These are phyloP conservation scores for Drosophila kambysellisi DNA, from an alignment of 2,888 invertebrate species.

Conservation along the genomic window DNA sequence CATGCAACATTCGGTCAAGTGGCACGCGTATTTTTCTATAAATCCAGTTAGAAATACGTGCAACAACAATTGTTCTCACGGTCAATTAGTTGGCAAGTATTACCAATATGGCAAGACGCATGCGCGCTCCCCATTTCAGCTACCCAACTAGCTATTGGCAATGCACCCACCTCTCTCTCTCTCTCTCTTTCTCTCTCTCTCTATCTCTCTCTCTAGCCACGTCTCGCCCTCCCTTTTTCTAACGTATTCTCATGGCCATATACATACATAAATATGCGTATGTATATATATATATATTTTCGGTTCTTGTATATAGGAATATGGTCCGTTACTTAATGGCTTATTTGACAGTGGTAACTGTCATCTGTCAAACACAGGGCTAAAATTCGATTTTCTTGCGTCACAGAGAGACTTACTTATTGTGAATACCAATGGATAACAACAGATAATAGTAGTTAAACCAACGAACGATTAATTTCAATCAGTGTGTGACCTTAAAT, in stretches of 20 bases:
- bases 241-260: constrained; percentile 40
- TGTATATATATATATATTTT: constrained; percentile 1
- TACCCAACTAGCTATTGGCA: constrained; percentile 40
- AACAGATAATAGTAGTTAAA: not conserved
- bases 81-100: constrained; percentile 54
- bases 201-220: not conserved
- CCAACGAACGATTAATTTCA: not conserved
- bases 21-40: not conserved
- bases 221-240: not conserved
- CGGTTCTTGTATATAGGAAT: constrained; percentile 1
- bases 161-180: constrained; percentile 23
- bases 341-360: constrained; percentile 20
- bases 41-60: constrained; percentile 15
- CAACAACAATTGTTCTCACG: constrained; percentile 38
- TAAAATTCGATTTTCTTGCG: constrained; percentile 13
- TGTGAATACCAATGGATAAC: not conserved
- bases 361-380: constrained; percentile 19
- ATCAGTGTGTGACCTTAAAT: constrained; percentile 2
- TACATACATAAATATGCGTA: constrained; percentile 20
- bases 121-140: constrained; percentile 43
- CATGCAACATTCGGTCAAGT: not conserved
- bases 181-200: not conserved
- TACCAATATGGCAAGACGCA: constrained; percentile 48
- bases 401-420: not conserved
- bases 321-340: constrained; percentile 26